A percentile compares a stretch with the other conserved stretches of the same genome.
Conservation (phyloP, 2,888 invertebrate genomes). For the Ceriagrion tenellum region DNA sequence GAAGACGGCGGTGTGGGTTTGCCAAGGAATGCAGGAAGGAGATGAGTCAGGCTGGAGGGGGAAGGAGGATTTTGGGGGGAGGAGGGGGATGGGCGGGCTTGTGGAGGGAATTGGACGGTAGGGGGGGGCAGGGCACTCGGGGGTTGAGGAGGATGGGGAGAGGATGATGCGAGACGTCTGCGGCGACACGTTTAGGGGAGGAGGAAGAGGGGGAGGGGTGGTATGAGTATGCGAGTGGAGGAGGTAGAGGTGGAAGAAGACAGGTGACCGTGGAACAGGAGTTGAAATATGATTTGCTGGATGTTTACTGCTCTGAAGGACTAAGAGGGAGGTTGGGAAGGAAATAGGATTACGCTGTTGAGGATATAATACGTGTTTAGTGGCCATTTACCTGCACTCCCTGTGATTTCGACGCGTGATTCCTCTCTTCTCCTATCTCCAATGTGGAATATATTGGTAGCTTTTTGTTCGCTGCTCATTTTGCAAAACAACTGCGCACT, state of each 20-base stretch:
- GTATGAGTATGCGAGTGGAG: no score
- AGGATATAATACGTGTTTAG: neutral
- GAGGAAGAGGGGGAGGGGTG: neutral
- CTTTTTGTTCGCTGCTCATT: no score
- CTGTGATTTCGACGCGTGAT: neutral
- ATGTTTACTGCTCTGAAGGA: slow-evolving; percentile 12
- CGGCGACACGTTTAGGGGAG: neutral
- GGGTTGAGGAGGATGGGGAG: neutral
- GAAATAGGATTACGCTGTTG: neutral
- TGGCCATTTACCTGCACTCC: neutral
- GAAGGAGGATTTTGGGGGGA: neutral
- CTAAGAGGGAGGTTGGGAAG: neutral
- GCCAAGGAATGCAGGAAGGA: slow-evolving; percentile 44
- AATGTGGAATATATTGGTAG: no score
- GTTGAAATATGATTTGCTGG: slow-evolving; percentile 58
- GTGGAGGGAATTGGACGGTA: neutral
- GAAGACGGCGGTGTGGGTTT: slow-evolving; percentile 6
- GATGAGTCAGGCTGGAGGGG: neutral
- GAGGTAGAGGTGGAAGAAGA: neutral
- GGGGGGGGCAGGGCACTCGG: neutral
- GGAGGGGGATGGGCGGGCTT: neutral
- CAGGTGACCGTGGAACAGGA: slow-evolving; percentile 23
- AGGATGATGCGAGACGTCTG: slow-evolving; percentile 4
- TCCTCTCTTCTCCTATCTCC: no score
- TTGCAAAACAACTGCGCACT: no score